Evolutionary conservation across 2,888 invertebrate species (phyloP).

Genomic region (Melitaea athalia): DNA sequence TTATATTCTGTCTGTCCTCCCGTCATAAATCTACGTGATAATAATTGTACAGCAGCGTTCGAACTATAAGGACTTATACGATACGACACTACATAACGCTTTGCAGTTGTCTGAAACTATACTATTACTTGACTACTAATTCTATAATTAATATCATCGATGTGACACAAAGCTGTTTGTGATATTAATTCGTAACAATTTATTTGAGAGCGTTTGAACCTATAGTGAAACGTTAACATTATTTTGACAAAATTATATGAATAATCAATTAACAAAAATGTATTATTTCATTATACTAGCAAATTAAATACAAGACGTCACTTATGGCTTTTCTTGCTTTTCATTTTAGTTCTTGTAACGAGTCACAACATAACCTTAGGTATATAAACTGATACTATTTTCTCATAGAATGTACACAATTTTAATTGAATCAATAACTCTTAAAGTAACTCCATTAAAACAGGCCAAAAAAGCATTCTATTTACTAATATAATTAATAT

Average conservation of each 20-base stretch:
- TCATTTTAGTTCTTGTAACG: too few species aligned
- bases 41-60: constrained; percentile 74
- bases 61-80: constrained; percentile 55
- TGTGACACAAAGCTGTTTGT: constrained; percentile 2
- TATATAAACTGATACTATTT: too few species aligned
- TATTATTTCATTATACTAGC: neutral
- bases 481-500: too few species aligned
- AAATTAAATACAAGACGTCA: neutral
- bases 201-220: neutral
- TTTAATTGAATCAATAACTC: too few species aligned
- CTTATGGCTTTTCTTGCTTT: too few species aligned
- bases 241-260: neutral
- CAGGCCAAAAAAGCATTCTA: too few species aligned
- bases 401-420: too few species aligned
- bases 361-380: too few species aligned
- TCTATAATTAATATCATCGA: constrained; percentile 15
- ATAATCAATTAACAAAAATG: neutral
- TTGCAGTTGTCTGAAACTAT: constrained; percentile 15
- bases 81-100: constrained; percentile 23
- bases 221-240: neutral
- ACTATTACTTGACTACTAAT: constrained; percentile 22
- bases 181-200: constrained; percentile 3
- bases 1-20: constrained; percentile 74
- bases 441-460: too few species aligned
- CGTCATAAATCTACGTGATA: constrained; percentile 74